Base-by-base conservation (phyloP, 1,140 invertebrate species). In the Aplysia californica region DNA sequence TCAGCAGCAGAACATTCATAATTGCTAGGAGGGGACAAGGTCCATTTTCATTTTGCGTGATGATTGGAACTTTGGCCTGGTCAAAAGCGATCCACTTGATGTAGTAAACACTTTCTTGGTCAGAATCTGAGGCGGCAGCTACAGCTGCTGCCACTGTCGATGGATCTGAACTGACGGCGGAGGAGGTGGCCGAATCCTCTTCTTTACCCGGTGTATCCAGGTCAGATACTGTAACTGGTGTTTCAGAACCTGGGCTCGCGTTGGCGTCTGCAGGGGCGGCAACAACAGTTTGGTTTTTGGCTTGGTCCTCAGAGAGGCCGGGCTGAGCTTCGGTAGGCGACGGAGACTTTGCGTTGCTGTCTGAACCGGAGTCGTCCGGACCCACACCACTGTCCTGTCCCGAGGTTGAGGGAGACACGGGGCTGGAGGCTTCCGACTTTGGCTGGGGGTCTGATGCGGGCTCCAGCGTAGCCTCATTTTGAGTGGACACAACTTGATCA, bases 41-140 rank as follows among this genome's bases (percentile, higher is more conserved):
- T 29, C 92, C 92, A 90, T 93, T 93, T 73, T 91, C 91, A 86
- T 93, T 93, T 83, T 93, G 92, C 18, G 91, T 92, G 15, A 93
- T 89, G 71, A 93, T 91, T 15, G 91, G 90, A n/a, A 89, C 85
- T 76, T 87, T 87, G 50, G 80, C 86, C 23, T 85, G 85, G 36
- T 90, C 89, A 82, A 89, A 91, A 26, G 85, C 85, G n/a, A 92
- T 90, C 89, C 91, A 91, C 79, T 92, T 92, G 29, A 92, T 84
- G 73, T 91, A 89, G 81, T 92, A 91, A 6, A 87, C 83, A 83
- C 84, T 86, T 38, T 84, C 82, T 50, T 76, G 68, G n/a, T 66
- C 56, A 64, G 3, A 66, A 23, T 36, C 64, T 6, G 44, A 36
- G 0, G n/a, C 44, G 20, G 66, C 23, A 15, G 44, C 33, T 21